Conservation (phyloP, 2,113 vertebrate genomes). For the Anhinga rufa region DNA sequence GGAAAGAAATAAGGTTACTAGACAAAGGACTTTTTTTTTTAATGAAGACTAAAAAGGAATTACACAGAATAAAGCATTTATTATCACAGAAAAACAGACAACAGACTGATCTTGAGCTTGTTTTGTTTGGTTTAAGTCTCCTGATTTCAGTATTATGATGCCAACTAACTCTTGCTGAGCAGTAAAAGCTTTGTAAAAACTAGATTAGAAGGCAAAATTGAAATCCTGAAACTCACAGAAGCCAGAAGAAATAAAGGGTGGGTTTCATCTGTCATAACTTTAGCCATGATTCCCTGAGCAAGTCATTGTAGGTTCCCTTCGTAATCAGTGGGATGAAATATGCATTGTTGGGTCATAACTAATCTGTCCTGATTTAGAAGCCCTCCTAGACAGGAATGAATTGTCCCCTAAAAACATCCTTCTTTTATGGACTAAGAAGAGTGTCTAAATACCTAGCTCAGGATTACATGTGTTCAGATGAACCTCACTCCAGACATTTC, state of each 20-base stretch:
- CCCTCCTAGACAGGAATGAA: neutral
- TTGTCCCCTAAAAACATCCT: neutral
- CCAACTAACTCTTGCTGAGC: neutral
- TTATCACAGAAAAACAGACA: neutral
- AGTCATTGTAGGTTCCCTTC: neutral
- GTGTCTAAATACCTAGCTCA: neutral
- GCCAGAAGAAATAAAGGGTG: neutral
- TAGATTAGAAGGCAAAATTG: neutral
- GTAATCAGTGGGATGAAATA: neutral
- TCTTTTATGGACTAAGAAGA: neutral
- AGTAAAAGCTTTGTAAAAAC: neutral
- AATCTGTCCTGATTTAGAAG: neutral
- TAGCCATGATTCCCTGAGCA: neutral
- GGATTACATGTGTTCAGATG: neutral
- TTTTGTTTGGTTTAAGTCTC: neutral
- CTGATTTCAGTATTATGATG: neutral
- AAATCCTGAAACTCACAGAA: neutral
- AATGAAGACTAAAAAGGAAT: neutral
- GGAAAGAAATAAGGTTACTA: neutral
- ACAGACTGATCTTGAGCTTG: neutral
- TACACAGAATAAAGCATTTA: neutral
- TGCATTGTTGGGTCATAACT: neutral
- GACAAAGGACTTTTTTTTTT: neutral
- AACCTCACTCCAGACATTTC: neutral
- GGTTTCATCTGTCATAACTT: neutral